Base-by-base conservation (phyloP, 2,888 invertebrate genomes). In the Phymatocera aterrima region DNA sequence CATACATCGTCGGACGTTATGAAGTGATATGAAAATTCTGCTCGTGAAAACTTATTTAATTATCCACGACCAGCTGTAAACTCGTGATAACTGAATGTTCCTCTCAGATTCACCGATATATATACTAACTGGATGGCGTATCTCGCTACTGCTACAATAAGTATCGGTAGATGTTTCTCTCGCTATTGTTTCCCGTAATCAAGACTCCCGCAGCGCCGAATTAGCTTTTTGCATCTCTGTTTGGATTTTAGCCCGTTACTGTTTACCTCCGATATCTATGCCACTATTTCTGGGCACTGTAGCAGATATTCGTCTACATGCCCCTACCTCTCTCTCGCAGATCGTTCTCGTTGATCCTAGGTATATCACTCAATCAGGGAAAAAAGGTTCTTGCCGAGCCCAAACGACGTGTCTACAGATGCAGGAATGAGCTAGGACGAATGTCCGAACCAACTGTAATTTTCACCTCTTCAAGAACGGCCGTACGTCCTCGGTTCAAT, bases 81-180 rank as follows among this genome's bases (percentile, higher is more conserved):
- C 21, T 12, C 24, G 21, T 24, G 68, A 68, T 64, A 64, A 68
- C 65, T 12, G 18, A 21, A 24, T 34, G 46, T 43, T 43, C 40
- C 65, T 40, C 24, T 18, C 18, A 65, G 37, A 65, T 65, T 40
- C 37, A 65, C n/a, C 65, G n/a, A 37, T 10, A 18, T n/a, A 65
- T 65, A 37, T n/a, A 10, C 40, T 21, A 34, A 6, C 4, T n/a
- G 0, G 43, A 15, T 46, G 46, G 24, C 68, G n/a, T n/a, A n/a
- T n/a, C n/a, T n/a, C n/a, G n/a, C n/a, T n/a, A n/a, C n/a, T n/a
- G n/a, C n/a, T n/a, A n/a, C n/a, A n/a, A n/a, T n/a, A n/a, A n/a
- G n/a, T n/a, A n/a, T n/a, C 31, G 51, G 31, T 51, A 28, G 8
- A 2, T 10, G 40, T n/a, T 61, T 72, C n/a, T 34, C 31, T 34